Percentiles rank a stretch among this genome's conserved stretches.
Evolutionary conservation across 1,140 invertebrate genomes (phyloP).

Genomic region (Steinernema feltiae): DNA sequence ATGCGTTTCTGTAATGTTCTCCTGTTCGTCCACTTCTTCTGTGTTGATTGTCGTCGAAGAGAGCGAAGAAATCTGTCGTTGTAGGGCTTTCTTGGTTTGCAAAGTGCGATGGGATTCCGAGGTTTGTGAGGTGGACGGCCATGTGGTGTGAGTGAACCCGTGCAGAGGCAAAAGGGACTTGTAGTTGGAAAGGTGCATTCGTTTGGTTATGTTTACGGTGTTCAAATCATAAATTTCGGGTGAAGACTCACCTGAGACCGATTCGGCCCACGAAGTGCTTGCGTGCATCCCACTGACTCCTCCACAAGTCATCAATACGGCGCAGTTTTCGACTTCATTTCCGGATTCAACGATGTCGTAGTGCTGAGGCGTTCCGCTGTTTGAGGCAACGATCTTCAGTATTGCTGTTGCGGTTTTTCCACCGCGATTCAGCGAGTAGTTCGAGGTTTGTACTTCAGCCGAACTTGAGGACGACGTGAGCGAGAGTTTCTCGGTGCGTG

Average conservation of each 20-base stretch:
- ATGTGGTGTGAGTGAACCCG: constrained; percentile 29
- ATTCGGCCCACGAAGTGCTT: constrained; percentile 31
- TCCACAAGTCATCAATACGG: constrained; percentile 45
- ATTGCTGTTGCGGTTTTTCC: background rate
- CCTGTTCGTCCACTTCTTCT: background rate
- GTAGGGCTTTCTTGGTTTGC: background rate
- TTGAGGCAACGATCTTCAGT: constrained; percentile 9
- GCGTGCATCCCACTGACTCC: constrained; percentile 30
- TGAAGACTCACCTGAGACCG: constrained; percentile 40
- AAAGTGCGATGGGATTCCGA: background rate
- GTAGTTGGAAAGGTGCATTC: constrained; percentile 39
- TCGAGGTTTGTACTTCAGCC: constrained; percentile 11
- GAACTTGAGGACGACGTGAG: background rate
- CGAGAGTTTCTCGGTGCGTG: background rate
- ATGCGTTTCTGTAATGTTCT: background rate
- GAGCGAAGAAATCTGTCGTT: background rate
- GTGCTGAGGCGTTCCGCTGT: background rate
- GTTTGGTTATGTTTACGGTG: constrained; percentile 27
- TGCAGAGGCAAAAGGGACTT: constrained; percentile 37
- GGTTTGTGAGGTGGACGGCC: constrained; percentile 20
- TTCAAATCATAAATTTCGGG: constrained; percentile 16
- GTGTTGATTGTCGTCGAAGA: background rate
- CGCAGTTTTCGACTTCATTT: constrained; percentile 33
- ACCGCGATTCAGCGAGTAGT: constrained; percentile 1
- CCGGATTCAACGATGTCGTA: constrained; percentile 10